Evolutionary conservation across 2,888 invertebrate species (phyloP).

Genomic region (Drosophila conformis): DNA sequence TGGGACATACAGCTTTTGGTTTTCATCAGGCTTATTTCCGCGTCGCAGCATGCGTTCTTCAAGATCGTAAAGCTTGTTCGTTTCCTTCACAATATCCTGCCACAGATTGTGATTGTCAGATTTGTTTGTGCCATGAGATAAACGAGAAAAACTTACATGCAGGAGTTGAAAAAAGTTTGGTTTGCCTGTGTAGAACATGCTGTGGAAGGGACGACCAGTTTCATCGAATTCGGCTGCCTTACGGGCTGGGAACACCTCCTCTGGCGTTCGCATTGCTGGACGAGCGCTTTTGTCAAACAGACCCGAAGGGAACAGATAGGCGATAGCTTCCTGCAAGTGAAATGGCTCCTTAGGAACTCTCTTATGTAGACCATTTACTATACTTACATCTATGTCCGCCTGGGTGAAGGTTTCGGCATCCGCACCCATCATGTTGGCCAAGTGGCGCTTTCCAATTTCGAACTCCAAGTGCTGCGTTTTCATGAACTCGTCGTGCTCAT

Average conservation of each 20-base stretch:
- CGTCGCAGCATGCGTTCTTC: conserved; percentile 90
- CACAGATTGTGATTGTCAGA: not conserved
- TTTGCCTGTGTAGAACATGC: conserved; percentile 95
- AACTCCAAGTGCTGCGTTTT: conserved; percentile 91
- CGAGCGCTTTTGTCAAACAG: conserved; percentile 93
- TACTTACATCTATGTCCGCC: conserved; percentile 92
- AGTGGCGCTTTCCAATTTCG: conserved; percentile 96
- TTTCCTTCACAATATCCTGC: conserved; percentile 89
- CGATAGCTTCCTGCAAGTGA: conserved; percentile 90
- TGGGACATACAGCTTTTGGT: conserved; percentile 86
- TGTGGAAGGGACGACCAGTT: conserved; percentile 95
- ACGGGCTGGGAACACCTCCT: conserved; percentile 92
- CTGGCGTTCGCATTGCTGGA: conserved; percentile 96
- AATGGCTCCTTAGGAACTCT: not conserved
- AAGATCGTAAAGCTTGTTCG: conserved; percentile 88
- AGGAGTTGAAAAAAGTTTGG: conserved; percentile 94
- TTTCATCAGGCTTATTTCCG: conserved; percentile 87
- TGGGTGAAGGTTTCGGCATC: conserved; percentile 95
- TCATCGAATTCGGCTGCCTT: conserved; percentile 96
- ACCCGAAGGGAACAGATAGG: conserved; percentile 98
- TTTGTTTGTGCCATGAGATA: not conserved
- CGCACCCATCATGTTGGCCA: conserved; percentile 99
- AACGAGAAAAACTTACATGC: conserved; percentile 87
- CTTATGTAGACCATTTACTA: no score
- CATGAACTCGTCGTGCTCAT: conserved; percentile 93